phyloP scores from a whole-genome alignment of 2,888 invertebrate genomes.

The Thymelicus sylvestris region DNA sequence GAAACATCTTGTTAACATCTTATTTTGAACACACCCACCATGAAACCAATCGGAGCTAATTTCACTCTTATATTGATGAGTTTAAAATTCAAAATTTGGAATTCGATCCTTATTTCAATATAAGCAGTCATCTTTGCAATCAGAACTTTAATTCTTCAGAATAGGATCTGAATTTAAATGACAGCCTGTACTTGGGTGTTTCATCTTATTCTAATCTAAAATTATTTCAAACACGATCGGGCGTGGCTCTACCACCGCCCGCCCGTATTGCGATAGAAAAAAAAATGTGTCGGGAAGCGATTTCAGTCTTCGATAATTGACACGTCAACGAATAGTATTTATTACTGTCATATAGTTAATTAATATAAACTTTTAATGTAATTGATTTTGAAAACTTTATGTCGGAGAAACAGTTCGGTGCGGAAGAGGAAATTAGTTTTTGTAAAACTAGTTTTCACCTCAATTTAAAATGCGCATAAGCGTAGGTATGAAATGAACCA shows the following conservation, averaged over 20 bases:
- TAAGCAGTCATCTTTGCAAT: not conserved
- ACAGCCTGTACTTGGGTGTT: slow-evolving; percentile 55
- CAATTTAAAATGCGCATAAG: not conserved
- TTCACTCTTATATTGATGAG: slow-evolving; percentile 51
- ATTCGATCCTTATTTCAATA: slow-evolving; percentile 45
- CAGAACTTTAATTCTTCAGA: slow-evolving; percentile 46
- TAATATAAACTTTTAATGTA: slow-evolving; percentile 72
- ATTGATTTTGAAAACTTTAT: slow-evolving; percentile 80
- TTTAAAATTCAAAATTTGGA: slow-evolving; percentile 40
- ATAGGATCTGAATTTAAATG: slow-evolving; percentile 51
- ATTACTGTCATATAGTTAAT: slow-evolving; percentile 71
- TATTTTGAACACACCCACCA: slow-evolving; percentile 61
- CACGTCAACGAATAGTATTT: slow-evolving; percentile 79
- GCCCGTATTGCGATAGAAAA: slow-evolving; percentile 58
- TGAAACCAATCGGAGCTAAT: slow-evolving; percentile 42
- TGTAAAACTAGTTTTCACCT: slow-evolving; percentile 1
- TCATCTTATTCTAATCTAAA: slow-evolving; percentile 55
- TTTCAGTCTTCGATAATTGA: slow-evolving; percentile 75
- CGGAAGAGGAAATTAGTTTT: slow-evolving; percentile 54
- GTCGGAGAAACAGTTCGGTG: slow-evolving; percentile 48
- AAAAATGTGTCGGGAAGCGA: slow-evolving; percentile 60
- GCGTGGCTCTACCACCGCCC: slow-evolving; percentile 65
- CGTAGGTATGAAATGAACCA: not conserved
- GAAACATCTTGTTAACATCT: slow-evolving; percentile 62
- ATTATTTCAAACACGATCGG: slow-evolving; percentile 53